These are phyloP conservation scores for Apamea anceps DNA, from an alignment of 2,888 invertebrate genomes.

Conservation along the genomic window DNA sequence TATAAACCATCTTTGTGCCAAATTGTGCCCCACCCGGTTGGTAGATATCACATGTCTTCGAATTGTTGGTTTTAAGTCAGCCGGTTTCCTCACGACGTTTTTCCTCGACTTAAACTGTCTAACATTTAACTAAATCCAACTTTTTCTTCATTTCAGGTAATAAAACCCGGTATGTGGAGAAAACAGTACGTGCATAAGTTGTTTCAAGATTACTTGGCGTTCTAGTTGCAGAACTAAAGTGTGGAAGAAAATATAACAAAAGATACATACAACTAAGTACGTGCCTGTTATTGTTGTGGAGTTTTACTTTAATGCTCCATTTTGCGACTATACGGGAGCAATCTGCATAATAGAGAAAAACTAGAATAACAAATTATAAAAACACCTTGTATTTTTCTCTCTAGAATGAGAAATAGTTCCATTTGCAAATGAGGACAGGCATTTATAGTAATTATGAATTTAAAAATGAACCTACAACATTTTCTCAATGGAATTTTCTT, in stretches of 20 bases:
- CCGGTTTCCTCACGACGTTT: background rate
- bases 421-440: background rate
- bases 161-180: slow-evolving; percentile 45
- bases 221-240: slow-evolving; percentile 36
- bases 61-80: background rate
- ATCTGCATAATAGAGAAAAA: slow-evolving; percentile 33
- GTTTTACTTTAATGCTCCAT: slow-evolving; percentile 35
- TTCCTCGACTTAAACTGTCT: background rate
- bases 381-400: slow-evolving; percentile 12
- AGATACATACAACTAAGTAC: slow-evolving; percentile 35
- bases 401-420: background rate
- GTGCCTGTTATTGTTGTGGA: slow-evolving; percentile 38
- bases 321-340: slow-evolving; percentile 17
- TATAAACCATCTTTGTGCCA: too few species aligned
- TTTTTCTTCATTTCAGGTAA: slow-evolving; percentile 51
- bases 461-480: background rate
- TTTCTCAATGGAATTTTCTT: background rate
- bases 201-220: slow-evolving; percentile 42
- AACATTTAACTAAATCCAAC: slow-evolving; percentile 27
- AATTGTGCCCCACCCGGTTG: too few species aligned
- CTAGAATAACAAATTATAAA: slow-evolving; percentile 22
- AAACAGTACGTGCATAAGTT: slow-evolving; percentile 43
- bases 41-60: background rate
- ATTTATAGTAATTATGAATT: background rate
- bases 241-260: slow-evolving; percentile 40